A percentile compares a stretch with the other conserved stretches of the same genome.
Conservation (phyloP, 2,797 vertebrate species). For the Cryptoblepharus egeriae region DNA sequence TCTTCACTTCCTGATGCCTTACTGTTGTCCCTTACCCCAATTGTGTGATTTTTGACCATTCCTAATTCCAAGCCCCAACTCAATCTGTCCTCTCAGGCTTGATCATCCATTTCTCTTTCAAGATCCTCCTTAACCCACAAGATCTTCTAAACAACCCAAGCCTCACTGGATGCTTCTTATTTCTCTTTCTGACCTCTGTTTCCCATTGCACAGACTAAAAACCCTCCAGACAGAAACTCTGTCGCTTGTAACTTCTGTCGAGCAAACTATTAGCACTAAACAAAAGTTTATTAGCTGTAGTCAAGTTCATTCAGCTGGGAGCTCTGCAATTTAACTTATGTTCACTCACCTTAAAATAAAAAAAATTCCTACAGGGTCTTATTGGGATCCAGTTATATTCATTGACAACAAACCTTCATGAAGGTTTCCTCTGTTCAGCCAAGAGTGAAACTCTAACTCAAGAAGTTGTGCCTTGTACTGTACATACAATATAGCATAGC, state of each 20-base stretch:
- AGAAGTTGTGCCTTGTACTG: too few species aligned
- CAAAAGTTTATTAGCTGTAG: not conserved
- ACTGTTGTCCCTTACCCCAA: not conserved
- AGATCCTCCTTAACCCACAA: too few species aligned
- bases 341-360: not conserved
- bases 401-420: not conserved
- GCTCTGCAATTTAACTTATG: not conserved
- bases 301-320: not conserved
- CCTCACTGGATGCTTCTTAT: not conserved
- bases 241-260: not conserved
- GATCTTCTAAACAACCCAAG: not conserved
- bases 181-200: not conserved
- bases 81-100: too few species aligned
- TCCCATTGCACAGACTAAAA: not conserved
- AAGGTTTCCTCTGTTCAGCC: not conserved
- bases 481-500: too few species aligned
- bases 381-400: not conserved
- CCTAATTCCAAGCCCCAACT: not conserved
- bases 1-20: not conserved
- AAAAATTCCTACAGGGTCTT: not conserved
- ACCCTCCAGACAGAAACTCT: not conserved
- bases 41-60: not conserved
- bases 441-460: too few species aligned
- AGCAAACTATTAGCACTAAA: not conserved
- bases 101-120: not conserved